Percentiles rank a stretch among this genome's conserved stretches.
Evolutionary conservation across 2,113 vertebrate species (phyloP).

Genomic region (Embiotoca jacksoni): DNA sequence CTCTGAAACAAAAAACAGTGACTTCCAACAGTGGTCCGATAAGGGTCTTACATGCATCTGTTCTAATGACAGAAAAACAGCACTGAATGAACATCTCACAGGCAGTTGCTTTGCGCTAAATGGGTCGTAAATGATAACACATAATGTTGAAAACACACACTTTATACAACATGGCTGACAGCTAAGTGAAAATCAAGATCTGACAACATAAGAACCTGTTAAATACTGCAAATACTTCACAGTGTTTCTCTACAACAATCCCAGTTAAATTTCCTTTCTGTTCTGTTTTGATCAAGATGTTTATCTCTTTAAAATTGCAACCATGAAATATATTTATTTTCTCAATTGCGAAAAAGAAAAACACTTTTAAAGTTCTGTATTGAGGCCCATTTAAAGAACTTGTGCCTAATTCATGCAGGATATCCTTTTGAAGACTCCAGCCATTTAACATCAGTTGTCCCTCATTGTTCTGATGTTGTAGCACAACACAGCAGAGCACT

Average conservation of each 20-base stretch:
- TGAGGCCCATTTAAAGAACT: neutral
- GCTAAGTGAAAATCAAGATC: too few relatives aligned
- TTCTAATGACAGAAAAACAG: slow-evolving; percentile 6
- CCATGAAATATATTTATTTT: neutral
- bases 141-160: too few relatives aligned
- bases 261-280: neutral
- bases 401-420: slow-evolving; percentile 14
- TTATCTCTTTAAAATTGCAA: too few relatives aligned
- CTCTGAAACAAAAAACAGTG: neutral
- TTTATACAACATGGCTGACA: too few relatives aligned
- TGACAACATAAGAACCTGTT: too few relatives aligned
- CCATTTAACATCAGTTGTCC: slow-evolving; percentile 34
- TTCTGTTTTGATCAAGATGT: too few relatives aligned
- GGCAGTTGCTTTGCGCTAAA: too few relatives aligned
- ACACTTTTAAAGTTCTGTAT: neutral
- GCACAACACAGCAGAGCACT: slow-evolving; percentile 47
- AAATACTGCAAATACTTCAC: too few relatives aligned
- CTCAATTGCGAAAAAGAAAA: neutral
- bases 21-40: too few relatives aligned
- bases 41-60: neutral
- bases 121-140: too few relatives aligned
- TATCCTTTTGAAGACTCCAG: slow-evolving; percentile 4
- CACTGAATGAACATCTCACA: neutral
- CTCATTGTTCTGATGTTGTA: slow-evolving; percentile 52
- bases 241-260: too few relatives aligned